A percentile compares a stretch with the other conserved stretches of the same genome.
Evolutionary conservation across 2,797 vertebrate species (phyloP).

Genomic region (Aplochiton taeniatus): DNA sequence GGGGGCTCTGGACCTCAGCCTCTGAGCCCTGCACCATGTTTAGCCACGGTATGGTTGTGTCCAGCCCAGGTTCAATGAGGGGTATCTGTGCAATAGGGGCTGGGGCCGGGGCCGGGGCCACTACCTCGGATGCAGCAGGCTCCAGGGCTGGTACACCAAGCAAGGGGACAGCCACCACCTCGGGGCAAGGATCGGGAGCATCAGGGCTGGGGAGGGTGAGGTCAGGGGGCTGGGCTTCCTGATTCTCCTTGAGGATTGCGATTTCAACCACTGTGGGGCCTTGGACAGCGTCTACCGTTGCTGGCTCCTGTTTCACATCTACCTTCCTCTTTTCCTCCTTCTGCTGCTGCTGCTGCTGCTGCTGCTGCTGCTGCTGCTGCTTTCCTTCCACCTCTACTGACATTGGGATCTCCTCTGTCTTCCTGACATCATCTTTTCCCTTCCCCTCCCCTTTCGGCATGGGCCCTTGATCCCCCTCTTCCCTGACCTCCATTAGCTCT

Average conservation of each 20-base stretch:
- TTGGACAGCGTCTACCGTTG: conserved; percentile 33
- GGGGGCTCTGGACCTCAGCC: conserved; percentile 21
- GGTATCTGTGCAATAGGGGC: conserved; percentile 24
- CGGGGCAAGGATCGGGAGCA: conserved; percentile 23
- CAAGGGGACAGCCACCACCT: conserved; percentile 23
- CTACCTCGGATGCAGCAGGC: conserved; percentile 5
- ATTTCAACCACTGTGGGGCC: conserved; percentile 27
- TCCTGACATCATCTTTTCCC: conserved; percentile 68
- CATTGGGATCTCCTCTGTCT: conserved; percentile 73
- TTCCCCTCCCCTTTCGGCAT: conserved; percentile 68
- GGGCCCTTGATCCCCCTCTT: conserved; percentile 73
- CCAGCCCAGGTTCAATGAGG: conserved; percentile 14
- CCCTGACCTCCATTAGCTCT: conserved; percentile 67
- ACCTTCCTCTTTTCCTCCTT: conserved; percentile 63
- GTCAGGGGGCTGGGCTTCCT: conserved; percentile 37
- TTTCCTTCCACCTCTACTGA: conserved; percentile 71
- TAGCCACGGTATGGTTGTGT: not conserved
- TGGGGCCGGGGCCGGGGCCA: conserved; percentile 28
- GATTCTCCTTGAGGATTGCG: conserved; percentile 65
- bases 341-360: too few relatives aligned
- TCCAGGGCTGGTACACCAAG: conserved; percentile 53
- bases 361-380: too few relatives aligned
- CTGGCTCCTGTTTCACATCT: conserved; percentile 57
- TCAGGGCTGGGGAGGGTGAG: conserved; percentile 3
- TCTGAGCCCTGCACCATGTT: conserved; percentile 3